Evolutionary conservation across 2,797 vertebrate genomes (phyloP).

Genomic region (Pseudopleuronectes americanus): DNA sequence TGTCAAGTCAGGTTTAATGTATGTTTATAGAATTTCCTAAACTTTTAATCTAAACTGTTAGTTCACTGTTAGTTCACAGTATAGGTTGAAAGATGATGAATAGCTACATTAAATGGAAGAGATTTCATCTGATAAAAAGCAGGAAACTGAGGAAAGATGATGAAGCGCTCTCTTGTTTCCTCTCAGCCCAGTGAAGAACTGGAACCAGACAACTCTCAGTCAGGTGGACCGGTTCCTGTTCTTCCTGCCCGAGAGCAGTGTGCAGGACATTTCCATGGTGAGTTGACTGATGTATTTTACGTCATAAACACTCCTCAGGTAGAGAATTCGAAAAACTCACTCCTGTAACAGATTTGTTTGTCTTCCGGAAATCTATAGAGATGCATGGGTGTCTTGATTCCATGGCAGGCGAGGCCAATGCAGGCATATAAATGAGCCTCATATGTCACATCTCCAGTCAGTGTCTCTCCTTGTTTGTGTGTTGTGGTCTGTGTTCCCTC

Average conservation of each 20-base stretch:
- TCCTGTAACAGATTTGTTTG: conserved; percentile 10
- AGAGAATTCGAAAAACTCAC: background rate
- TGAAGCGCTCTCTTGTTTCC: conserved; percentile 16
- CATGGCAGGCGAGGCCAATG: conserved; percentile 14
- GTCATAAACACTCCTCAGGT: background rate
- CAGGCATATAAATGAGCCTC: conserved; percentile 61
- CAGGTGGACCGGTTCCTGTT: conserved; percentile 83
- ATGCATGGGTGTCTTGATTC: conserved; percentile 25
- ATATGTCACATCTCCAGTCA: conserved; percentile 58
- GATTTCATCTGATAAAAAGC: background rate
- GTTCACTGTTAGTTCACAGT: too few species aligned
- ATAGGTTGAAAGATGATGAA: too few species aligned
- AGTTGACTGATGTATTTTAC: conserved; percentile 11
- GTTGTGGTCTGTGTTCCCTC: background rate
- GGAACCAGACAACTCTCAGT: conserved; percentile 78
- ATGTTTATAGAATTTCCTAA: too few species aligned
- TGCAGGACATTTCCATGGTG: conserved; percentile 79
- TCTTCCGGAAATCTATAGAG: conserved; percentile 32
- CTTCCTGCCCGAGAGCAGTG: conserved; percentile 75
- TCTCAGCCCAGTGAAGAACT: conserved; percentile 72
- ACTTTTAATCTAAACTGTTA: too few species aligned
- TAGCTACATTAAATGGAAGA: too few species aligned
- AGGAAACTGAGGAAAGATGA: conserved; percentile 4
- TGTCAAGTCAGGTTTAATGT: too few species aligned
- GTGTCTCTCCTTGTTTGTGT: background rate